A percentile compares a stretch with the other conserved stretches of the same genome.
phyloP scores from a whole-genome alignment of 2,797 vertebrate genomes.

The Muscicapa striata region DNA sequence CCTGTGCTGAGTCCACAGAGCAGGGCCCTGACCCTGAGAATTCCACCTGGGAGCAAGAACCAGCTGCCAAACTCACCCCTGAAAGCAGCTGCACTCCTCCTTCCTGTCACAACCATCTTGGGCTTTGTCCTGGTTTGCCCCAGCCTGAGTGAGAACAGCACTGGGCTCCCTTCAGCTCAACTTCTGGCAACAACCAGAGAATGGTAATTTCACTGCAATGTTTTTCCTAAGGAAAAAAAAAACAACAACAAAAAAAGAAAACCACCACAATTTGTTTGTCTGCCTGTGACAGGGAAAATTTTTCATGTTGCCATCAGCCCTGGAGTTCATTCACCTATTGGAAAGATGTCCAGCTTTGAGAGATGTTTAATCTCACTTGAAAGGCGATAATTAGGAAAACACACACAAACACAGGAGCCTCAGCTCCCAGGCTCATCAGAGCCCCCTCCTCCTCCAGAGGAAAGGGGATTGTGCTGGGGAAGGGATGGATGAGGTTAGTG shows the following conservation, averaged over 20 bases:
- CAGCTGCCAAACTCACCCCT: background rate
- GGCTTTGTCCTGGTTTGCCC: background rate
- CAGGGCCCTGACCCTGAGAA: background rate
- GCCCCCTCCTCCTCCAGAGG: background rate
- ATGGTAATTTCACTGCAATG: background rate
- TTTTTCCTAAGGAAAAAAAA: slow-evolving; percentile 1
- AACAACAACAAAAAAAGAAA: no score
- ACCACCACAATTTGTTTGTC: slow-evolving; percentile 39
- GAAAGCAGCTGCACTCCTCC: background rate
- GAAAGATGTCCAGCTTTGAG: slow-evolving; percentile 54
- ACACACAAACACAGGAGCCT: slow-evolving; percentile 27
- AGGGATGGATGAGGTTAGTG: background rate
- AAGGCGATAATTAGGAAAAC: slow-evolving; percentile 49
- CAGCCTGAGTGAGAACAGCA: background rate
- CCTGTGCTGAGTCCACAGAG: background rate
- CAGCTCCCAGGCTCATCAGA: background rate
- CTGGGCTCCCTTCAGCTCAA: background rate
- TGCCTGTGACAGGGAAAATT: slow-evolving; percentile 51
- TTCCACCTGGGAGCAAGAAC: background rate
- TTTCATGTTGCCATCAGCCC: slow-evolving; percentile 38
- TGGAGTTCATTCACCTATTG: slow-evolving; percentile 61
- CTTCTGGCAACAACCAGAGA: background rate
- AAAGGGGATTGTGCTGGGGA: background rate
- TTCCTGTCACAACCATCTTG: background rate
- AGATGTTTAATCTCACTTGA: slow-evolving; percentile 54